Evolutionary conservation across 2,113 vertebrate genomes (phyloP).

Genomic region (Actinemys pallida): DNA sequence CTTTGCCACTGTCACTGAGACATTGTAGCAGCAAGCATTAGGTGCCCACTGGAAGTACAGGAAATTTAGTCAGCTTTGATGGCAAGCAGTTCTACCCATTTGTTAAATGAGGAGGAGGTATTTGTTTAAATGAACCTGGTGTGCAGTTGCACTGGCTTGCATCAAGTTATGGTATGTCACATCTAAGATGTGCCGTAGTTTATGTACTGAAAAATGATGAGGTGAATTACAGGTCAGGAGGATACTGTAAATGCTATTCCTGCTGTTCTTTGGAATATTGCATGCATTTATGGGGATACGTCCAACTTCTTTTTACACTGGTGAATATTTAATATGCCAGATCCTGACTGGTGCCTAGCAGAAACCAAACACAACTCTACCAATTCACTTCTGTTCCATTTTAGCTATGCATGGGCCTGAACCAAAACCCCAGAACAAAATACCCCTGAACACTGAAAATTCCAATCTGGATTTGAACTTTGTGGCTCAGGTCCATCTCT

Average conservation of each 20-base stretch:
- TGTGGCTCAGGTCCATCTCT: neutral
- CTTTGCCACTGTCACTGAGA: conserved; percentile 35
- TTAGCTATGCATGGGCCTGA: neutral
- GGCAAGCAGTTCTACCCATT: conserved; percentile 23
- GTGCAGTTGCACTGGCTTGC: conserved; percentile 63
- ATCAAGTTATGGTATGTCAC: conserved; percentile 66
- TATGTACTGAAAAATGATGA: conserved; percentile 67
- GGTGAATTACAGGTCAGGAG: conserved; percentile 72
- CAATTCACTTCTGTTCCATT: neutral
- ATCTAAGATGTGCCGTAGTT: conserved; percentile 71
- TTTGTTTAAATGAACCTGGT: conserved; percentile 46
- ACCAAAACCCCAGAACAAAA: neutral
- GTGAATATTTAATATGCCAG: neutral
- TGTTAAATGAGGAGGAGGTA: conserved; percentile 27
- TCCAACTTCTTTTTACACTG: conserved; percentile 41
- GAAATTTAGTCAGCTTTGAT: conserved; percentile 44
- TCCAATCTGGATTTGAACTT: neutral
- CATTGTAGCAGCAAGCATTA: conserved; percentile 19
- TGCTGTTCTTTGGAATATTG: conserved; percentile 58
- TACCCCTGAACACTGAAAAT: neutral
- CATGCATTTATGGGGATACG: neutral
- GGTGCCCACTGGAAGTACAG: conserved; percentile 21
- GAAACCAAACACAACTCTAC: neutral
- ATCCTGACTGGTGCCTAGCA: conserved; percentile 16
- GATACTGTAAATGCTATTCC: conserved; percentile 65